These are phyloP conservation scores for Prionailurus viverrinus DNA, from an alignment of 2,113 vertebrate genomes.

Conservation along the genomic window DNA sequence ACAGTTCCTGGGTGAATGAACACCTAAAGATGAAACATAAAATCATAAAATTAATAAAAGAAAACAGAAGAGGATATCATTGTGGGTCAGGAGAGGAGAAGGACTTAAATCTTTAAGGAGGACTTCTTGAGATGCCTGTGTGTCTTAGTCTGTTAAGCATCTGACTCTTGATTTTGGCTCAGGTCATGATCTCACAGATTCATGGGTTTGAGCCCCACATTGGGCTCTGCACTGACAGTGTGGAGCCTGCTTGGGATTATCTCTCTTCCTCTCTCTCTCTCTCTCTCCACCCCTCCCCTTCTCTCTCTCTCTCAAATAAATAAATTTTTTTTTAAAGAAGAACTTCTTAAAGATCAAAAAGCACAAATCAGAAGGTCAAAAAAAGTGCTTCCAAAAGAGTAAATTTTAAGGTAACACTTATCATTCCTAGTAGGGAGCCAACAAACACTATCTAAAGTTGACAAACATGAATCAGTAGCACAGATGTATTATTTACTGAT, in stretches of 20 bases:
- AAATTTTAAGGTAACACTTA: neutral
- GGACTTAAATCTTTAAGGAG: neutral
- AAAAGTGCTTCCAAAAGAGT: neutral
- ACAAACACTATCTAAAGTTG: neutral
- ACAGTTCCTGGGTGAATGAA: neutral
- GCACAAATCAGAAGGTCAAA: neutral
- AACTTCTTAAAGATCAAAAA: neutral
- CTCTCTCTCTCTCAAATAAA: too few species aligned
- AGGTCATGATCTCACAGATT: too few species aligned
- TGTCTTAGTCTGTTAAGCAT: too few species aligned
- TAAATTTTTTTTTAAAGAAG: neutral
- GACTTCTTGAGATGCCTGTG: too few species aligned
- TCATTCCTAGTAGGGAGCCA: neutral
- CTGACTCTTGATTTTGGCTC: too few species aligned
- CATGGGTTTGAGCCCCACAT: too few species aligned
- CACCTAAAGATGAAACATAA: neutral
- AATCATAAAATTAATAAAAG: neutral
- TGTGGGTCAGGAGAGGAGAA: neutral
- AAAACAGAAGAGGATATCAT: neutral
- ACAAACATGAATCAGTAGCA: neutral
- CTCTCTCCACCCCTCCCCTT: too few species aligned
- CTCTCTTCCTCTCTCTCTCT: too few species aligned
- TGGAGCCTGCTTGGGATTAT: too few species aligned
- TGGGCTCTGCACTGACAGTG: too few species aligned
- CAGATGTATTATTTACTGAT: neutral